phyloP scores from a whole-genome alignment of 2,888 invertebrate genomes.

The Caenorhabditis wallacei region DNA sequence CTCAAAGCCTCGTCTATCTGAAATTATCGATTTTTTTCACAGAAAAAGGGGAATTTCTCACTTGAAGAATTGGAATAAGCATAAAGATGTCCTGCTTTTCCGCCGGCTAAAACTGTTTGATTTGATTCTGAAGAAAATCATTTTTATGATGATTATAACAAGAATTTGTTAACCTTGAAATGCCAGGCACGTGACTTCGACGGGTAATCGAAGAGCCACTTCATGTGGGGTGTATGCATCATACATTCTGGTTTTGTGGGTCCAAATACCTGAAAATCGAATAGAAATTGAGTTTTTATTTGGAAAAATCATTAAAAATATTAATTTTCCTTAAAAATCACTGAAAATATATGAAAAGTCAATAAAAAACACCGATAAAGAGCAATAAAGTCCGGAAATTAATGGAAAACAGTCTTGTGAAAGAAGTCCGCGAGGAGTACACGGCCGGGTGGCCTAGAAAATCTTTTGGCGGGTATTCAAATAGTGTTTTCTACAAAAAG shows the following conservation, averaged over 20 bases:
- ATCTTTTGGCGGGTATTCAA: not conserved
- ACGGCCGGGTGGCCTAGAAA: conserved; percentile 24
- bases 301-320: too few species aligned
- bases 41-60: conserved; percentile 14
- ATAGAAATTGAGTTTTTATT: too few species aligned
- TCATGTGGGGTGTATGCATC: conserved; percentile 79
- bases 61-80: conserved; percentile 61
- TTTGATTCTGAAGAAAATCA: conserved; percentile 61
- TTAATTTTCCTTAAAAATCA: too few species aligned
- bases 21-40: not conserved
- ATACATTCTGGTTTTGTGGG: conserved; percentile 73
- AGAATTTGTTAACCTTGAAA: conserved; percentile 65
- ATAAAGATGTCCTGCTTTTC: conserved; percentile 69
- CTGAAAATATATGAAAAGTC: too few species aligned
- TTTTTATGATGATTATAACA: too few species aligned
- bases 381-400: not conserved
- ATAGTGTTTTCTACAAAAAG: not conserved
- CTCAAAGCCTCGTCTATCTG: conserved; percentile 66
- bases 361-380: not conserved
- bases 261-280: conserved; percentile 40
- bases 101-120: conserved; percentile 67
- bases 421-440: conserved; percentile 10
- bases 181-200: conserved; percentile 70
- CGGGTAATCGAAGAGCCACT: conserved; percentile 76
- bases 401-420: not conserved